Conservation (phyloP, 1,140 invertebrate species). For the Oscheius sp. region DNA sequence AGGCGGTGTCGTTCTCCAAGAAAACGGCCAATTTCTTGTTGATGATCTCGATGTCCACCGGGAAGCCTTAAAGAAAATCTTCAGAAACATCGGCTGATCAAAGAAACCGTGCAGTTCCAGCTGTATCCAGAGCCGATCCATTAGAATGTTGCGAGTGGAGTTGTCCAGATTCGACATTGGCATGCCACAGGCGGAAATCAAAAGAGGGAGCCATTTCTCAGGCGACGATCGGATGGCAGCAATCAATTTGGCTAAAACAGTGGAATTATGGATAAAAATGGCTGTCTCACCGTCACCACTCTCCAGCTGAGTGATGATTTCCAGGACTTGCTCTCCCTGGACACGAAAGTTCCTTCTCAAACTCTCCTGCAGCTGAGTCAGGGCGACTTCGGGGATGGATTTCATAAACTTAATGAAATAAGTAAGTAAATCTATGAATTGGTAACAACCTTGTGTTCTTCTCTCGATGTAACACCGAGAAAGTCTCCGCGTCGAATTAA, state of each 20-base stretch:
- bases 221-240: neutral
- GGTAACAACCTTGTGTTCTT: too few species aligned
- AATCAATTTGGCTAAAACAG: neutral
- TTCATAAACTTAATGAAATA: too few species aligned
- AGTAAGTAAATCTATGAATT: too few species aligned
- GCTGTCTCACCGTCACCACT: neutral
- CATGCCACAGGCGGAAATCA: slow-evolving; percentile 11
- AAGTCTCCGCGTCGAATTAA: too few species aligned
- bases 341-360: neutral
- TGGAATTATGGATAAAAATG: neutral
- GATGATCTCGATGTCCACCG: neutral
- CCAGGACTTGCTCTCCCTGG: neutral
- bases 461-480: too few species aligned
- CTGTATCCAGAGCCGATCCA: slow-evolving; percentile 26
- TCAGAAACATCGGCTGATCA: neutral
- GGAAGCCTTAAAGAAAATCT: slow-evolving; percentile 2
- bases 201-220: neutral
- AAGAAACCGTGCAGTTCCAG: neutral
- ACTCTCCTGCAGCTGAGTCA: neutral
- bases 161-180: slow-evolving; percentile 15
- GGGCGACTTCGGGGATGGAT: neutral
- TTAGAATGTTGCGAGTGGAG: neutral
- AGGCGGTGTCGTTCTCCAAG: slow-evolving; percentile 20
- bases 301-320: neutral
- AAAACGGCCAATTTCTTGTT: slow-evolving; percentile 10